Base-by-base conservation (phyloP, 2,888 invertebrate species). In the Xestia ashworthii region DNA sequence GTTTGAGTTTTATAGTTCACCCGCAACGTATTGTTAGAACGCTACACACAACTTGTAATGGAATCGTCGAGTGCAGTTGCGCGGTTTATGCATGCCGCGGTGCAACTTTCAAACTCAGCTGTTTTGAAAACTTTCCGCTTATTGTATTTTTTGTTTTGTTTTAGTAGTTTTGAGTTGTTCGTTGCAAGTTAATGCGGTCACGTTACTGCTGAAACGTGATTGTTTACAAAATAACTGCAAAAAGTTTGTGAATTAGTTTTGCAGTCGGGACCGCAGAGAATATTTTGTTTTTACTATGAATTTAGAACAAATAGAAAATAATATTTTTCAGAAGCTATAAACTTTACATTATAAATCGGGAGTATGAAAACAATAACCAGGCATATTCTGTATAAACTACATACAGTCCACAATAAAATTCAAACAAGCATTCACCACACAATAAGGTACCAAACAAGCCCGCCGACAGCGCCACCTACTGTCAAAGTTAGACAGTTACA, bases 1-100 rank as follows among this genome's bases (percentile, higher is more conserved):
- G 84, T 80, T 86, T 5, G 74, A 86, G 74, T 85, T 85, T n/a
- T 44, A 69, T 69, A 85, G 84, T 83, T 82, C 73, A 16, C 67
- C 86, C 71, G 84, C 85, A 55, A 82, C 86, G 16, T 73, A 60
- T 70, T 81, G 78, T 85, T 80, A 80, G 77, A 80, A 76, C 46
- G 25, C 69, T 75, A 74, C 76, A 77, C 70, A 81, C 75, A 83
- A 86, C 81, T 81, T 81, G 81, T 87, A 88, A 90, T 90, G 87
- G 87, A 87, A 86, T 87, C 79, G 87, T 88, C 78, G 88, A 89
- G 87, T 84, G 89, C 83, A 85, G 74, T 76, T 44, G 74, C 48
- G 83, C 76, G 65, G 79, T 82, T 81, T 82, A 86, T 85, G 84
- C 85, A 87, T 83, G 88, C 86, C 44, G 76, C 88, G 62, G 87